These are phyloP conservation scores for Gonatopus flavifemur DNA, from an alignment of 1,140 invertebrate species.

Conservation along the genomic window DNA sequence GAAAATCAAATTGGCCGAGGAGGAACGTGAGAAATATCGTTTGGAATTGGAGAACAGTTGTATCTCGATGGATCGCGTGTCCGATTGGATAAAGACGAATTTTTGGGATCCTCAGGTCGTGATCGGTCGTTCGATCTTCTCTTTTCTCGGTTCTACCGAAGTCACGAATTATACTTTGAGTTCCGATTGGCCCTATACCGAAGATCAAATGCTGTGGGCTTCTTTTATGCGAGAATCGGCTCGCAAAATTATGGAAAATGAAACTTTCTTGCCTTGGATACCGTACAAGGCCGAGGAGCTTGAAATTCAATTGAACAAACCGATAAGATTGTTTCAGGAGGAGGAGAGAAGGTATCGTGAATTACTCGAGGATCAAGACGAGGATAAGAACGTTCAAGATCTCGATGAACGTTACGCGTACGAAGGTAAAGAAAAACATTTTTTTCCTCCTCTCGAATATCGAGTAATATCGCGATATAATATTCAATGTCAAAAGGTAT, in stretches of 20 bases:
- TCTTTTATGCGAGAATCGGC: constrained; percentile 24
- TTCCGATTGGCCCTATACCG: constrained; percentile 5
- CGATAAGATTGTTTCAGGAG: constrained; percentile 13
- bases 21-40: constrained; percentile 45
- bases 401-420: constrained; percentile 13
- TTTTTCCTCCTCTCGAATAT: neutral
- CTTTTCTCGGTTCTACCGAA: constrained; percentile 42
- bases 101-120: constrained; percentile 48
- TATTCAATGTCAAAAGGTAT: constrained; percentile 34
- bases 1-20: constrained; percentile 40
- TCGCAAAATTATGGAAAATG: constrained; percentile 3
- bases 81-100: constrained; percentile 47
- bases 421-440: constrained; percentile 21
- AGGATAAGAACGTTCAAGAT: constrained; percentile 20
- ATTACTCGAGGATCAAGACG: constrained; percentile 19
- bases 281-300: constrained; percentile 21
- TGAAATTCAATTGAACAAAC: constrained; percentile 8
- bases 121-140: constrained; percentile 49
- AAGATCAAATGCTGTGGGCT: constrained; percentile 18
- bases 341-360: constrained; percentile 22
- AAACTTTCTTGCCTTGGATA: constrained; percentile 26
- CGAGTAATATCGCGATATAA: constrained; percentile 1
- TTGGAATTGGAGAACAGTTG: constrained; percentile 44
- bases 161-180: constrained; percentile 52
- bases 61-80: constrained; percentile 41